These are phyloP conservation scores for Andrena flavipes DNA, from an alignment of 2,888 invertebrate species.

Conservation along the genomic window DNA sequence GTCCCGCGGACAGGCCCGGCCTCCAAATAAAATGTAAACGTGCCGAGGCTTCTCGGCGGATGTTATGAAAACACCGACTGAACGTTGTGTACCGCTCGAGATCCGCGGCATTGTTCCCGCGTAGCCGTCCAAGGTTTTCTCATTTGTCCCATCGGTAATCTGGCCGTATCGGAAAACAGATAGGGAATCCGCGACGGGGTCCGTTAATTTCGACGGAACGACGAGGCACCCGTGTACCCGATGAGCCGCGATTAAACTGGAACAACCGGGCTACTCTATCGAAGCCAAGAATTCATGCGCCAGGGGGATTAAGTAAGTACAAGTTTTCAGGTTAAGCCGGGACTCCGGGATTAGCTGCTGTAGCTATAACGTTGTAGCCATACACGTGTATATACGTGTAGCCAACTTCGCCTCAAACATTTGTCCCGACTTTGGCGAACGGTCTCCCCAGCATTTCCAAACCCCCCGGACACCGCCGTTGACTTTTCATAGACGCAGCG, in stretches of 20 bases:
- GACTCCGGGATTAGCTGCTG: slow-evolving; percentile 67
- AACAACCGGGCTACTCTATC: slow-evolving; percentile 39
- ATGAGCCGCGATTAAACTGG: slow-evolving; percentile 46
- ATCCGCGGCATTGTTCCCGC: not conserved
- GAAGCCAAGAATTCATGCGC: slow-evolving; percentile 67
- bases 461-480: not conserved
- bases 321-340: slow-evolving; percentile 76
- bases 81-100: not conserved
- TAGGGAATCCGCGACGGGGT: slow-evolving; percentile 15
- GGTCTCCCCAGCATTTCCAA: slow-evolving; percentile 41
- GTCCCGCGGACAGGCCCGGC: not conserved
- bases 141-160: not conserved
- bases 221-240: slow-evolving; percentile 23
- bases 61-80: not conserved
- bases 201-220: slow-evolving; percentile 38
- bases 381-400: slow-evolving; percentile 48
- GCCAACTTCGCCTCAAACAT: slow-evolving; percentile 64
- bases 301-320: slow-evolving; percentile 69
- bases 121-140: not conserved
- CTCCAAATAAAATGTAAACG: slow-evolving; percentile 27
- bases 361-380: slow-evolving; percentile 53
- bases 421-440: slow-evolving; percentile 42
- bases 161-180: slow-evolving; percentile 36
- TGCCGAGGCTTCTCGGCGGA: slow-evolving; percentile 1
- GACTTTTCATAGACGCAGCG: slow-evolving; percentile 1